Evolutionary conservation across 2,888 invertebrate species (phyloP), one percentile per base, ranked within the genome.

Genomic region (Himalopsyche kuldschensis): DNA sequence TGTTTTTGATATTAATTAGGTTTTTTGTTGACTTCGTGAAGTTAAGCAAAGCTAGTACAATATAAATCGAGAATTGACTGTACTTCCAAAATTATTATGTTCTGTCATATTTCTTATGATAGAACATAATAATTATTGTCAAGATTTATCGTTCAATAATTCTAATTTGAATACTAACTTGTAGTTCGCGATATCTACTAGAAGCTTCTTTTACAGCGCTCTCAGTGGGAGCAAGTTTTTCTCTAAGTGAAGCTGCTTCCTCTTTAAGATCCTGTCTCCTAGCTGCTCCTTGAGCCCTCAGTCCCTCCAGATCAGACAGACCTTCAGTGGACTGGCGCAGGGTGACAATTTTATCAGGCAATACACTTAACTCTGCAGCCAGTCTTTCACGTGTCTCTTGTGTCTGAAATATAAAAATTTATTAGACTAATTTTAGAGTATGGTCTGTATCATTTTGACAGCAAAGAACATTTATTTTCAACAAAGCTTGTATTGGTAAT

Each of bases 281-380:
- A 46, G 91, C 91, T 86, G 91, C 91, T 3, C 91, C 91, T 87
- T 94, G 92, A 20, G 91, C 90, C 87, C 93, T 91, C 11, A 94
- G 88, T 46, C 89, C 91, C 69, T 94, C 94, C 4, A 95, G 88
- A 88, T 95, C 94, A 4, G 93, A 91, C 78, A 94, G 91, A 3
- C 90, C 90, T 0, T 91, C 88, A 32, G 95, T 90, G 87, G 96
- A 95, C 78, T 92, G 92, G 86, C 93, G 91, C 94, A 94, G 94
- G 4, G 91, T 92, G 83, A 90, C 91, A 27, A 95, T 94, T 89
- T 95, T 95, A 80, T 93, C 93, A 81, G 95, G 95, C 84, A 96
- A 89, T 77, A 94, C 94, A 87, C 94, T 93, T 41, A 95, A 91
- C 90, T 95, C 92, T 0, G 90, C 89, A 5, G 90, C 91, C 3